A percentile compares a stretch with the other conserved stretches of the same genome.
These are phyloP conservation scores for Heliconius aoede DNA, from an alignment of 2,888 invertebrate species.

Conservation along the genomic window DNA sequence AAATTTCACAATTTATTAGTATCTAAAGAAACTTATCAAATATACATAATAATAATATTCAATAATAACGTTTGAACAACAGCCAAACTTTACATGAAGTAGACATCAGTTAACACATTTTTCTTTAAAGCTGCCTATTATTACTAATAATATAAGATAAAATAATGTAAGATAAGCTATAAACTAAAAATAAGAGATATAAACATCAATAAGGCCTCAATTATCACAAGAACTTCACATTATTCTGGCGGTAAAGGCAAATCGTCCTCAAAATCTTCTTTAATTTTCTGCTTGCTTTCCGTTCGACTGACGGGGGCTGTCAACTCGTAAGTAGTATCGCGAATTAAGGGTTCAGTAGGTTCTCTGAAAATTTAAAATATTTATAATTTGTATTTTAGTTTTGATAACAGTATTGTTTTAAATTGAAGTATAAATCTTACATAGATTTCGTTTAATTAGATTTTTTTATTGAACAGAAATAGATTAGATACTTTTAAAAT, in stretches of 20 bases:
- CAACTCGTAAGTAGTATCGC: slow-evolving; percentile 60
- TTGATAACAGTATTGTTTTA: neutral
- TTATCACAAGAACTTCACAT: neutral
- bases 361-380: slow-evolving; percentile 44
- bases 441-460: no score
- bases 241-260: slow-evolving; percentile 77
- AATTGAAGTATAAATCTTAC: neutral
- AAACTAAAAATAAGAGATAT: neutral
- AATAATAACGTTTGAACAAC: neutral
- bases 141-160: neutral
- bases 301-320: slow-evolving; percentile 57
- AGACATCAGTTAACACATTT: neutral
- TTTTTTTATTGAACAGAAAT: no score
- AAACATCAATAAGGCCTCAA: neutral
- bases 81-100: neutral
- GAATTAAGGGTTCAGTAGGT: slow-evolving; percentile 44
- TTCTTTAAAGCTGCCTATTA: neutral
- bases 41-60: neutral
- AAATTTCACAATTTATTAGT: neutral
- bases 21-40: neutral
- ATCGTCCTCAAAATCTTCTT: slow-evolving; percentile 74
- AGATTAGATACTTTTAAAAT: no score
- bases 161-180: neutral
- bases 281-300: slow-evolving; percentile 61
- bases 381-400: neutral